These are phyloP conservation scores for Pseudoatta argentina DNA, from an alignment of 1,140 invertebrate species.

Conservation along the genomic window DNA sequence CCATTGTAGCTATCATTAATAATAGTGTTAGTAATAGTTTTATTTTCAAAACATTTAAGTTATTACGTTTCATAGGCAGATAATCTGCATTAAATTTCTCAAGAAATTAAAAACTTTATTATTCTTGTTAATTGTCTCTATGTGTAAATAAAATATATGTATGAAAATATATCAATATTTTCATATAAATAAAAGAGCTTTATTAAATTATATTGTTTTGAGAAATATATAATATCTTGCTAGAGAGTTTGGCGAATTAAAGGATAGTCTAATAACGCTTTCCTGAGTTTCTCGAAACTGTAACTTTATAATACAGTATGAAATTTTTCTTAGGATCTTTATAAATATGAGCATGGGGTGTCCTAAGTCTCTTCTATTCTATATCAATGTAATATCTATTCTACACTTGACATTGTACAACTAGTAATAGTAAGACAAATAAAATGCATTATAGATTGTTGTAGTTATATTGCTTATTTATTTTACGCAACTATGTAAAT, in stretches of 20 bases:
- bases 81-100: constrained; percentile 15
- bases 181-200: constrained; percentile 35
- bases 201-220: constrained; percentile 18
- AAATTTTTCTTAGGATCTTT: constrained; percentile 74
- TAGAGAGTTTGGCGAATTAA: constrained; percentile 26
- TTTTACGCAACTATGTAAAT: neutral
- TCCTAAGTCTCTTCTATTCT: constrained; percentile 63
- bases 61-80: neutral
- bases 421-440: constrained; percentile 77
- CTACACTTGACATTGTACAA: constrained; percentile 74
- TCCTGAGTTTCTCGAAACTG: constrained; percentile 21
- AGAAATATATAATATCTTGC: neutral
- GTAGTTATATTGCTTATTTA: constrained; percentile 71
- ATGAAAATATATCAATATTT: constrained; percentile 47
- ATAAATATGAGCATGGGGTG: constrained; percentile 77
- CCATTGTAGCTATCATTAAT: constrained; percentile 28
- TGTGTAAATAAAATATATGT: constrained; percentile 10
- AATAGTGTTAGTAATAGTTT: constrained; percentile 26
- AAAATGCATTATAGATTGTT: constrained; percentile 80
- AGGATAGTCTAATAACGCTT: constrained; percentile 30
- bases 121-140: constrained; percentile 23
- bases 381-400: constrained; percentile 70
- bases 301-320: constrained; percentile 43
- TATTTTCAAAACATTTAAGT: neutral
- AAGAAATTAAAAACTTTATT: constrained; percentile 13